phyloP scores from a whole-genome alignment of 2,888 invertebrate species.

The Euclidia mi region DNA sequence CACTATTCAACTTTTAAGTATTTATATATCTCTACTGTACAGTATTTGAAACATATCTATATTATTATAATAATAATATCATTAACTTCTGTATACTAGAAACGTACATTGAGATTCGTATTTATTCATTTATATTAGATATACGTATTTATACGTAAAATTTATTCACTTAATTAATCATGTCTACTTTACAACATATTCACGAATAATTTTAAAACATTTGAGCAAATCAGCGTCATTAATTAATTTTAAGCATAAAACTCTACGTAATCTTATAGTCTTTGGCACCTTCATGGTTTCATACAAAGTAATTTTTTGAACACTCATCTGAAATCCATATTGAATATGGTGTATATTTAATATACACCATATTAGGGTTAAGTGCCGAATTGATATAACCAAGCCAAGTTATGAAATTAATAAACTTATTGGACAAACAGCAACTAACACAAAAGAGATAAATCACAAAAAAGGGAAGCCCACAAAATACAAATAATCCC shows the following conservation, averaged over 20 bases:
- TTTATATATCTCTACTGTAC: constrained; percentile 57
- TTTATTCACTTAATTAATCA: constrained; percentile 26
- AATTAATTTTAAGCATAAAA: constrained; percentile 62
- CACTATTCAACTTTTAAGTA: constrained; percentile 70
- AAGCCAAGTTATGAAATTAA: constrained; percentile 98
- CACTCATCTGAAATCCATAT: constrained; percentile 97
- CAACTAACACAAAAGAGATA: constrained; percentile 97
- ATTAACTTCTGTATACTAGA: constrained; percentile 34
- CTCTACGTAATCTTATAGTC: constrained; percentile 57
- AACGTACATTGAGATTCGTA: constrained; percentile 46
- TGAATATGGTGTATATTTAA: constrained; percentile 98
- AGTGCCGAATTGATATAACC: constrained; percentile 97
- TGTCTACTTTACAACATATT: constrained; percentile 45
- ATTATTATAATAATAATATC: constrained; percentile 30
- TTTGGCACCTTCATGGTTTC: constrained; percentile 80
- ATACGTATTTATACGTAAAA: constrained; percentile 16
- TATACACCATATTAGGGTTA: too few relatives aligned
- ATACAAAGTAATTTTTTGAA: constrained; percentile 93
- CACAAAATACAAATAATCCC: constrained; percentile 99
- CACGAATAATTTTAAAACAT: constrained; percentile 66
- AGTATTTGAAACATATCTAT: constrained; percentile 38
- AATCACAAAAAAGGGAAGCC: constrained; percentile 99
- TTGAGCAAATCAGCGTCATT: constrained; percentile 84
- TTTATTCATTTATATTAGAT: constrained; percentile 22
- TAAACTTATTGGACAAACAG: constrained; percentile 94